Evolutionary conservation across 1,140 invertebrate species (phyloP), one percentile per base, ranked within the genome.

Genomic region (Rhyzopertha dominica): DNA sequence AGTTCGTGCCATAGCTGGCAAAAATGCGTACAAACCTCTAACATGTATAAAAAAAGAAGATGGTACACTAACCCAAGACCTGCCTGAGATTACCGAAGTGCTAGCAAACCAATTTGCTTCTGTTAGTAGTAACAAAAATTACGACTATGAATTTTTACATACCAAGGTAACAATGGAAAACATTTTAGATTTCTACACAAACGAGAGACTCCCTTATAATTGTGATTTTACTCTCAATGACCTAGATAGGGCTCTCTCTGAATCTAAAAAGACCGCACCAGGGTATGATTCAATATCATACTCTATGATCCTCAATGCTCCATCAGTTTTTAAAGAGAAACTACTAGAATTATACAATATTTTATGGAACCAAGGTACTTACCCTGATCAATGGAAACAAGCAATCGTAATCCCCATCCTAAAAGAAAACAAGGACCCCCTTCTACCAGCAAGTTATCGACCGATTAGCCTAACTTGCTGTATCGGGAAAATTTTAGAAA

Each of bases 391-490:
- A 12, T 49, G 41, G 47, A 14, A n/a, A 16, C 26, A 36, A 17
- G 47, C 47, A 12, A 37, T 25, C 10, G 35, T 49, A 3, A 45
- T 49, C 2, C 47, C 47, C 9, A 45, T 49, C 34, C 12, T 39
- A n/a, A 49, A 49, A 25, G 22, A 40, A 8, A 44, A 39, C 24
- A 39, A 39, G 31, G n/a, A 32, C n/a, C 44, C 44, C 34, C 32
- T 17, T 28, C 36, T 45, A 30, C 43, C n/a, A n/a, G n/a, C n/a
- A n/a, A n/a, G n/a, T n/a, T 47, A 51, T 20, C 22, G 48, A n/a
- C 48, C 48, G 8, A 54, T 54, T 13, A 39, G 18, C 17, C 41
- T 51, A 2, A 47, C 44, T n/a, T 37, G 30, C 12, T 43, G 32
- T 42, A 12, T 37, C 5, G 32, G 40, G 8, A 52, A 52, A 31